phyloP scores from a whole-genome alignment of 2,888 invertebrate genomes.

The Lucinisca nassula region DNA sequence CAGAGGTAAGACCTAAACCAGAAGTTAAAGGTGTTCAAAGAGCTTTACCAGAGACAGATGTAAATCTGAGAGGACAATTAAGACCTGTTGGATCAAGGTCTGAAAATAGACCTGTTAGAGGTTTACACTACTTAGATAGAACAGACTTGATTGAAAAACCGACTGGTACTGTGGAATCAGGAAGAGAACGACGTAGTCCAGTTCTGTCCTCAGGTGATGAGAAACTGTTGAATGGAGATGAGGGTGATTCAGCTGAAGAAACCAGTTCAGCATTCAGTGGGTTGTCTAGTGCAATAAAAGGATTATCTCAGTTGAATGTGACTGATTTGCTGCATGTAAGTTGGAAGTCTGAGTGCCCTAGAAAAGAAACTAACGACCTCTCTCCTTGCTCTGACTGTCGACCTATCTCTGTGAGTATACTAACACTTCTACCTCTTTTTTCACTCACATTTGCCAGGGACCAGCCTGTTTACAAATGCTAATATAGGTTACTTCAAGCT shows the following conservation, averaged over 20 bases:
- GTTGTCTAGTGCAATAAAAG: slow-evolving; percentile 15
- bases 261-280: background rate
- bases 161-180: background rate
- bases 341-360: slow-evolving; percentile 76
- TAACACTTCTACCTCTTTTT: background rate
- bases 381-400: slow-evolving; percentile 77
- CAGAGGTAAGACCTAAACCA: slow-evolving; percentile 49
- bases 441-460: too few relatives aligned
- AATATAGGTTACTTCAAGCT: too few relatives aligned
- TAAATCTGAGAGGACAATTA: background rate
- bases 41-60: background rate
- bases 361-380: slow-evolving; percentile 68
- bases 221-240: background rate
- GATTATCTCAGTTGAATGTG: slow-evolving; percentile 70
- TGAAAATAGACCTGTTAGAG: slow-evolving; percentile 52
- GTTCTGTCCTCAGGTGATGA: background rate
- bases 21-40: background rate
- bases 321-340: slow-evolving; percentile 83
- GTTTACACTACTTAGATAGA: slow-evolving; percentile 56
- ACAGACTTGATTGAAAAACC: background rate
- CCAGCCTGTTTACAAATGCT: too few relatives aligned
- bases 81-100: slow-evolving; percentile 9
- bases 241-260: background rate
- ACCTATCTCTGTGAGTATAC: slow-evolving; percentile 79
- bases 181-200: background rate